phyloP scores from a whole-genome alignment of 1,140 invertebrate species.

The Ericerus pela region DNA sequence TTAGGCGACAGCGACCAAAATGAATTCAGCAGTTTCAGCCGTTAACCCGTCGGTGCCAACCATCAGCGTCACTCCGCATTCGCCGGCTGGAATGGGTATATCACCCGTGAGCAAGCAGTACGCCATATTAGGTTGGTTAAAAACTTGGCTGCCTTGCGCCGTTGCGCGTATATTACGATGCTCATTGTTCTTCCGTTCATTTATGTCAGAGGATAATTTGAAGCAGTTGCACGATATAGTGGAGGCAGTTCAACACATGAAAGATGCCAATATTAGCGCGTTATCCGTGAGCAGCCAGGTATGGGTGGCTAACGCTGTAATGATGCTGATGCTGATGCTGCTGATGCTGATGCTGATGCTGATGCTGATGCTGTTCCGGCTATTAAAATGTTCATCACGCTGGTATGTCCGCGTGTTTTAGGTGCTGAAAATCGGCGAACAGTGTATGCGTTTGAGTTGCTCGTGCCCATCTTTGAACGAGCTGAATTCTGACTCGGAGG shows the following conservation, averaged over 20 bases:
- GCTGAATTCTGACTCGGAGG: slow-evolving; percentile 35
- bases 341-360: neutral
- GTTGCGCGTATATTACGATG: neutral
- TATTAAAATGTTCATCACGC: neutral
- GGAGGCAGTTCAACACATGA: slow-evolving; percentile 58
- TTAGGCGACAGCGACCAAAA: no score
- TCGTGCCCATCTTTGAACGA: slow-evolving; percentile 54
- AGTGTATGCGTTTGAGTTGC: slow-evolving; percentile 42
- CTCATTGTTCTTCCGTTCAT: slow-evolving; percentile 15
- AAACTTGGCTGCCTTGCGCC: neutral
- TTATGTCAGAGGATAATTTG: slow-evolving; percentile 48
- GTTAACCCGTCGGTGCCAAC: slow-evolving; percentile 47
- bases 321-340: neutral
- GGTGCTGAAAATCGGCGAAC: slow-evolving; percentile 18
- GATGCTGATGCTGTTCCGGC: neutral
- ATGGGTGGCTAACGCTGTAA: neutral
- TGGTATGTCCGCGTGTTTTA: neutral
- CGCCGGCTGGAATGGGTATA: slow-evolving; percentile 48
- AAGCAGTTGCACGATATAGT: slow-evolving; percentile 58
- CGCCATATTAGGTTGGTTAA: neutral
- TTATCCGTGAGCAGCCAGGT: slow-evolving; percentile 22
- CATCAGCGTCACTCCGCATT: slow-evolving; percentile 73
- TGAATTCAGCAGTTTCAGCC: slow-evolving; percentile 1
- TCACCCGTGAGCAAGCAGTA: slow-evolving; percentile 37
- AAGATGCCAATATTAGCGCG: slow-evolving; percentile 37